Base-by-base conservation (phyloP, 2,113 vertebrate genomes). In the Tetrao urogallus region DNA sequence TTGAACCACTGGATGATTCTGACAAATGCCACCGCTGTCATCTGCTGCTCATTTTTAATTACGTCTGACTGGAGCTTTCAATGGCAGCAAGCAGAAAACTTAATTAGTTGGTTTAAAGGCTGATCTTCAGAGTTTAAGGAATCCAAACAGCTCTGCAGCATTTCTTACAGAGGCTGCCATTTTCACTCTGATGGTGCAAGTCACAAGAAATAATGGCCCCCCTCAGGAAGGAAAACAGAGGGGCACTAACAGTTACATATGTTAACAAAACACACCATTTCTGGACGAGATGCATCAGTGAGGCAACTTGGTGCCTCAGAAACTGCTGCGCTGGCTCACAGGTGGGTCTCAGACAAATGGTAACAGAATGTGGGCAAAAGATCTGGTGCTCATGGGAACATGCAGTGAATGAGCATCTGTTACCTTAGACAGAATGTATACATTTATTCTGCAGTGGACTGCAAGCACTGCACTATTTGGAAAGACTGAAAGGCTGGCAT, bases 11-110 rank as follows among this genome's bases (percentile, higher is more conserved):
- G 98, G 98, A 98, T 98, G 97, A 98, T 98, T 98, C 97, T 98
- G 97, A 98, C 98, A 99, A 99, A 99, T 99, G 98, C 98, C 99
- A 99, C 85, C 76, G 98, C 98, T 99, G 98, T 99, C 99, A 98
- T 97, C 89, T 96, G 94, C 91, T 97, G 94, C 97, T 98, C 97
- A 81, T 97, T 98, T 99, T 99, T 99, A 99, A 99, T 99, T 99
- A 98, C 94, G 98, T 98, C 98, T 98, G 98, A 98, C 97, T 97
- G 97, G 97, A 91, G 97, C 97, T 98, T 98, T 97, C 98, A 97
- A 96, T 97, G 95, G 97, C 97, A 97, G 96, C 74, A 93, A 97
- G 97, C 97, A 98, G 97, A 98, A 98, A 97, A 98, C 98, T 98
- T 99, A 98, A 99, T 99, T 99, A 99, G 98, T 93, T 96, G 96